Conservation (phyloP, 2,113 vertebrate genomes). For the Antennarius striatus region DNA sequence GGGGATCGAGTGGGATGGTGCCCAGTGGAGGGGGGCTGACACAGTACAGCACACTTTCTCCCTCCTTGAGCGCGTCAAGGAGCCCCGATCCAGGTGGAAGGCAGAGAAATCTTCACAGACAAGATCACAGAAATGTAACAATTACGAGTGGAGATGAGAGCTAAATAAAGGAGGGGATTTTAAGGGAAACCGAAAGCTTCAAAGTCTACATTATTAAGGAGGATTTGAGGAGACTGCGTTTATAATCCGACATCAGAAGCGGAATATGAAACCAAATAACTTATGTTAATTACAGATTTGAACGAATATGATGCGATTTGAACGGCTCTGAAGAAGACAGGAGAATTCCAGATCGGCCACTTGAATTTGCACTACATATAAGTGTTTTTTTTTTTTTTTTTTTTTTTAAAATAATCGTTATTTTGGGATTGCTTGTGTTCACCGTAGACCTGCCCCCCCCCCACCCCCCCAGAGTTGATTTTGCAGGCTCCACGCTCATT, state of each 20-base stretch:
- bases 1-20: slow-evolving; percentile 55
- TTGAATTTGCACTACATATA: slow-evolving; percentile 27
- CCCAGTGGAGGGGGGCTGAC: slow-evolving; percentile 62
- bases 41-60: slow-evolving; percentile 55
- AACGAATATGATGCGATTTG: slow-evolving; percentile 50
- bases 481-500: slow-evolving; percentile 34
- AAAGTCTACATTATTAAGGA: slow-evolving; percentile 61
- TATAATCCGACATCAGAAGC: slow-evolving; percentile 70
- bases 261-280: slow-evolving; percentile 65
- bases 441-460: slow-evolving; percentile 21
- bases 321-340: slow-evolving; percentile 37
- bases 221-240: slow-evolving; percentile 67
- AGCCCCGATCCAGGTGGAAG: slow-evolving; percentile 52
- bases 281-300: slow-evolving; percentile 65
- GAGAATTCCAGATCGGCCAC: slow-evolving; percentile 30
- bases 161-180: slow-evolving; percentile 20
- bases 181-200: slow-evolving; percentile 51
- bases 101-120: slow-evolving; percentile 38
- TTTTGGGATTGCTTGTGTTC: slow-evolving; percentile 14
- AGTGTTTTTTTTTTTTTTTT: background rate
- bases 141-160: slow-evolving; percentile 35
- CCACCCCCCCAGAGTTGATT: slow-evolving; percentile 30
- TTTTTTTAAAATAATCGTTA: no score
- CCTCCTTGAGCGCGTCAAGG: slow-evolving; percentile 43
- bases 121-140: slow-evolving; percentile 57